phyloP scores from a whole-genome alignment of 2,888 invertebrate species.

The Cryptocheilus praepositus region DNA sequence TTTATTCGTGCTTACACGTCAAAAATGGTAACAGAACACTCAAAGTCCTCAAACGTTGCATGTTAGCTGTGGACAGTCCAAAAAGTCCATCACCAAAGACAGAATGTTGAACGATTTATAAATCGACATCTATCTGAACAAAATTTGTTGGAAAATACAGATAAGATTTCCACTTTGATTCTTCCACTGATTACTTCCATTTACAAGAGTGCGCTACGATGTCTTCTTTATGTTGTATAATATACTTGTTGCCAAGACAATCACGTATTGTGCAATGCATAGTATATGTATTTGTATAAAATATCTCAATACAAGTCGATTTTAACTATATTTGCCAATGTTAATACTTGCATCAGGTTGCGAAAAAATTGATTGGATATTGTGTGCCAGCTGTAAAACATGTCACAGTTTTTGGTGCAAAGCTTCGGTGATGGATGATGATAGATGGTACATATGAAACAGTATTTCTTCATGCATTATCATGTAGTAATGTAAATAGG shows the following conservation, averaged over 20 bases:
- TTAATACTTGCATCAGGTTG: background rate
- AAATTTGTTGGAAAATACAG: background rate
- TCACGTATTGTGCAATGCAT: constrained; percentile 43
- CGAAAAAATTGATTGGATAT: background rate
- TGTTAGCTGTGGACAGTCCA: constrained; percentile 38
- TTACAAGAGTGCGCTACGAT: too few species aligned
- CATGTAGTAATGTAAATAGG: constrained; percentile 29
- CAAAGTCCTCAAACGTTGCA: constrained; percentile 38
- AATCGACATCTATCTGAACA: background rate
- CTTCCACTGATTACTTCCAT: too few species aligned
- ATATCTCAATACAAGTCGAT: background rate
- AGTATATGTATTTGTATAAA: constrained; percentile 33
- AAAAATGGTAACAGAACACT: constrained; percentile 9
- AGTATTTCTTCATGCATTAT: too few species aligned
- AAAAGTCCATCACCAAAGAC: constrained; percentile 43
- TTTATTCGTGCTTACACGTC: constrained; percentile 20
- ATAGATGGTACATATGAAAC: too few species aligned
- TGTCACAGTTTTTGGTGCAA: background rate
- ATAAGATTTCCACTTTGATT: too few species aligned
- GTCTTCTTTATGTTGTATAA: too few species aligned
- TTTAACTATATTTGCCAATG: background rate
- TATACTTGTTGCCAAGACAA: too few species aligned
- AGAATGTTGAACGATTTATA: background rate
- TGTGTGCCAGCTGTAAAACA: background rate
- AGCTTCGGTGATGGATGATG: constrained; percentile 41